Base-by-base conservation (phyloP, 1,140 invertebrate genomes). In the Drosophila pandora region DNA sequence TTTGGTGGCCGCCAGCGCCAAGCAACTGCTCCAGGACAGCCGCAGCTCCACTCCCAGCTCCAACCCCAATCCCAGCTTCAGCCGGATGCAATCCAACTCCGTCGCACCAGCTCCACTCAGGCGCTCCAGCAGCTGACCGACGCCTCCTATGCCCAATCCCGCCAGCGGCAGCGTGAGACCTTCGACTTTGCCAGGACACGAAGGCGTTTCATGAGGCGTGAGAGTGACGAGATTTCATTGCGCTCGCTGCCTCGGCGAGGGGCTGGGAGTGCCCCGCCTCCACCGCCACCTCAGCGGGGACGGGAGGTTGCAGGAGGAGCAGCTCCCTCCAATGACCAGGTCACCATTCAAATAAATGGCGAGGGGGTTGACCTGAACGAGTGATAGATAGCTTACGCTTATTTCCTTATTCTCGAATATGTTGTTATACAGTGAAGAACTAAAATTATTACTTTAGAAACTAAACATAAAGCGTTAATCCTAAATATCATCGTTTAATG, bases 281-380 rank as follows among this genome's bases (percentile, higher is more conserved):
- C 43, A 0, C 28, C 53, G 0, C 62, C 37, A 2, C 28, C 30
- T 1, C 30, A 37, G 13, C 30, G 64, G n/a, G 73, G 54, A n/a
- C 41, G 61, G 3, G 43, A 28, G 47, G 41, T 56, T 7, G 43
- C 17, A 2, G 78, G 50, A 8, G 34, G 34, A 59, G 57, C 7
- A 68, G 65, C 30, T 43, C 10, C 34, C 34, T 37, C 30, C 34
- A 49, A 32, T 22, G 81, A 85, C 9, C 59, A 75, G 21, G 82
- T 90, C 6, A 82, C 73, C 34, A 90, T 90, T 10, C 89, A 90
- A 58, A 53, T 90, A n/a, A 90, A 90, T 49, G 89, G 89, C 0
- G 76, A 90, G 32, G 89, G 89, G 17, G 73, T 90, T 9, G 58
- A 90, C 43, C 60, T 87, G 22, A 79, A 82, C n/a, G 65, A 88